Evolutionary conservation across 2,888 invertebrate genomes (phyloP).

Genomic region (Drosophila mimetica): DNA sequence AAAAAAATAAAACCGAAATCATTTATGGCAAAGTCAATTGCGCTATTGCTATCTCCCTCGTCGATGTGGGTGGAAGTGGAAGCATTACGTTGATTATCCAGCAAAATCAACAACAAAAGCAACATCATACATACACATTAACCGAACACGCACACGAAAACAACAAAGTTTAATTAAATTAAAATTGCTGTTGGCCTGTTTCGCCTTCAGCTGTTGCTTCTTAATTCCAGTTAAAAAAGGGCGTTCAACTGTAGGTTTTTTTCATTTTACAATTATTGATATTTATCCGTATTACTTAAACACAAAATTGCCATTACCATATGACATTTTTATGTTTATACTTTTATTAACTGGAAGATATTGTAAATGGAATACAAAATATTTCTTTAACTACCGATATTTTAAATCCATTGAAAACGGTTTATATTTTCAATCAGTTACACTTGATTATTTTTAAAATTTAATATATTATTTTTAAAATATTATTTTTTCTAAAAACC

Average conservation of each 20-base stretch:
- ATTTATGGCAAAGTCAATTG: constrained; percentile 55
- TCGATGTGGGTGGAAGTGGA: constrained; percentile 46
- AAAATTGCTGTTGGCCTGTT: constrained; percentile 46
- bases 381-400: too few species aligned
- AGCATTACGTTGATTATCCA: constrained; percentile 38
- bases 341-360: not conserved
- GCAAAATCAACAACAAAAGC: constrained; percentile 12
- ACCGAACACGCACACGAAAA: constrained; percentile 20
- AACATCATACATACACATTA: constrained; percentile 25
- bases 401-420: too few species aligned
- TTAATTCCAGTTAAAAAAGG: constrained; percentile 16
- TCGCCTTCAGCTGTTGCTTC: constrained; percentile 12
- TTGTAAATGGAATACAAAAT: too few species aligned
- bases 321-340: not conserved
- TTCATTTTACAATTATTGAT: constrained; percentile 6
- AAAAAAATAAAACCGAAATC: constrained; percentile 29
- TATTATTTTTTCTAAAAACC: not conserved
- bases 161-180: constrained; percentile 58
- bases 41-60: constrained; percentile 21
- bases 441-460: not conserved
- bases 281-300: not conserved
- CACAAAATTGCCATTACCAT: not conserved
- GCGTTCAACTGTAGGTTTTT: constrained; percentile 51
- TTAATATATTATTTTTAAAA: not conserved
- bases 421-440: too few species aligned